Conservation (phyloP, 2,797 vertebrate species). For the Sebastes paucispinis region DNA sequence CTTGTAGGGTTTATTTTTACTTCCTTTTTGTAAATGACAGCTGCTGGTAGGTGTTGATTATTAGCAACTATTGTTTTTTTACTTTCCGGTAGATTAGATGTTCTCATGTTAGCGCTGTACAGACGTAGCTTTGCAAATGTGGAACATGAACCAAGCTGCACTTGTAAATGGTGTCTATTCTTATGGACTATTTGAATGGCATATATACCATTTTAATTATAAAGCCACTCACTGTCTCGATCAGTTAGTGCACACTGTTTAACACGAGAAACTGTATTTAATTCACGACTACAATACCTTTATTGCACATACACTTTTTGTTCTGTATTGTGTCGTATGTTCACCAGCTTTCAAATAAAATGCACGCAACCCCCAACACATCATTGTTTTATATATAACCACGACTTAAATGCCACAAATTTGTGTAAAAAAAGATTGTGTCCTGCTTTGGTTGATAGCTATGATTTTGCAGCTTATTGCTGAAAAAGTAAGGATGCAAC, state of each 20-base stretch:
- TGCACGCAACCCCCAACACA: not conserved
- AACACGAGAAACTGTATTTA: not conserved
- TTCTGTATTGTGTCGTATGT: not conserved
- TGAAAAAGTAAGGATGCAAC: not conserved
- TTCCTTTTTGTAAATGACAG: too few relatives aligned
- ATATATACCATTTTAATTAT: not conserved
- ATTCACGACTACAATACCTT: not conserved
- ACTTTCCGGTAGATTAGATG: not conserved
- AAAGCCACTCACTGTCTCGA: not conserved
- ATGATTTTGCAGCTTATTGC: not conserved
- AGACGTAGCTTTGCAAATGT: not conserved
- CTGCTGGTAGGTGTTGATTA: not conserved
- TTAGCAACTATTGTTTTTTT: not conserved
- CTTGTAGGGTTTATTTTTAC: not conserved
- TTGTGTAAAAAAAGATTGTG: not conserved
- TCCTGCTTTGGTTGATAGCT: not conserved
- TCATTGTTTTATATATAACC: not conserved
- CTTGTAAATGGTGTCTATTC: not conserved
- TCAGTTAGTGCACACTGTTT: not conserved
- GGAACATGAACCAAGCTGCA: rapidly evolving
- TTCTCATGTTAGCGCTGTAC: not conserved
- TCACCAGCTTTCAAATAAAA: not conserved
- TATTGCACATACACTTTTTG: not conserved
- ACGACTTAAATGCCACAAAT: not conserved
- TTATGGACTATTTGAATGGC: not conserved